Evolutionary conservation across 2,797 vertebrate species (phyloP).

Genomic region (Poeciliopsis presidionis): DNA sequence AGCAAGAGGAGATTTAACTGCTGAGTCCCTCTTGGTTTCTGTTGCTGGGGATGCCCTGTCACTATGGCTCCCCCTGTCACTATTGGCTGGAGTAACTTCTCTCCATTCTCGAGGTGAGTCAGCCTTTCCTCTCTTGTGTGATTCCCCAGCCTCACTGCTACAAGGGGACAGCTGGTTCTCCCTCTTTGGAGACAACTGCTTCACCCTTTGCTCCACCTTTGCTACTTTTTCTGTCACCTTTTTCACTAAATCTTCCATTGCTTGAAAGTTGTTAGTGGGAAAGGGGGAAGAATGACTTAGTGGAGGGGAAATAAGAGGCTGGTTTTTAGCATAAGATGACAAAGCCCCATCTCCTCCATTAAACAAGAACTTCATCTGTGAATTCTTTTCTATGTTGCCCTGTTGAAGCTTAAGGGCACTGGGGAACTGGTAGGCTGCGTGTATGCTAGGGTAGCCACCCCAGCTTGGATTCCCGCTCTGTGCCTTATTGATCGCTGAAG

Average conservation of each 20-base stretch:
- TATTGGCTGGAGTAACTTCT: conserved; percentile 85
- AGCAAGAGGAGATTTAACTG: conserved; percentile 78
- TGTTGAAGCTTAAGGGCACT: conserved; percentile 90
- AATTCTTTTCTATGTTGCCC: conserved; percentile 85
- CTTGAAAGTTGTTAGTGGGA: conserved; percentile 92
- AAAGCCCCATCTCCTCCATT: conserved; percentile 77
- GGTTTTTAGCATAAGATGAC: conserved; percentile 86
- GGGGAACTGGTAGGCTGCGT: conserved; percentile 97
- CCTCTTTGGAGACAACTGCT: conserved; percentile 85
- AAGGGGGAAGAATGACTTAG: conserved; percentile 90
- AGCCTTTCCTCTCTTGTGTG: conserved; percentile 76
- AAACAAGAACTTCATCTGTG: conserved; percentile 87
- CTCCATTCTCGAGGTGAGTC: conserved; percentile 84
- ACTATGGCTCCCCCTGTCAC: conserved; percentile 82
- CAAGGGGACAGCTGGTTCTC: conserved; percentile 85
- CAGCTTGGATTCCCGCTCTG: conserved; percentile 97
- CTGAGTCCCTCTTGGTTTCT: conserved; percentile 78
- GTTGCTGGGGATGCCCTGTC: conserved; percentile 78
- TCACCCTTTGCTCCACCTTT: conserved; percentile 91
- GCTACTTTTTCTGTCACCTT: conserved; percentile 93
- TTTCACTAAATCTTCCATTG: conserved; percentile 95
- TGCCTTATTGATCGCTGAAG: conserved; percentile 97
- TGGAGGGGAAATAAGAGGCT: conserved; percentile 86
- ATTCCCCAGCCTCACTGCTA: conserved; percentile 87
- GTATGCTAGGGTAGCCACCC: conserved; percentile 98